Percentiles rank a stretch among this genome's conserved stretches.
Evolutionary conservation across 2,797 vertebrate species (phyloP).

Genomic region (Periparus ater): DNA sequence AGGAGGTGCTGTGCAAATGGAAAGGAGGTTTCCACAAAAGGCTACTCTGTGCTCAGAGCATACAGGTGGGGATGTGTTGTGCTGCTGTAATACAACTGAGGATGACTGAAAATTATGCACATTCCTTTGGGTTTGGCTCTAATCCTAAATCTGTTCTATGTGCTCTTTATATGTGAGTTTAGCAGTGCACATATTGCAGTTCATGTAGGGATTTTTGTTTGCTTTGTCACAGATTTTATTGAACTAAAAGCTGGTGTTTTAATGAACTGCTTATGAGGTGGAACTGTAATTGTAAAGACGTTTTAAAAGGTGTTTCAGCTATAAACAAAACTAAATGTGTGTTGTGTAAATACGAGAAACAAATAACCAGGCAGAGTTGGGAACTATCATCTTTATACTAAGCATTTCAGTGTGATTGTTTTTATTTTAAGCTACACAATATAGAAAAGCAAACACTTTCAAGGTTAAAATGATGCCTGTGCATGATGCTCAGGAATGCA

Average conservation of each 20-base stretch:
- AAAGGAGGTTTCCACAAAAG: not conserved
- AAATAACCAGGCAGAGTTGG: not conserved
- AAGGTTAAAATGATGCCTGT: not conserved
- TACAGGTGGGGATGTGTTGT: not conserved
- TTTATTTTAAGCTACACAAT: not conserved
- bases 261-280: not conserved
- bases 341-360: not conserved
- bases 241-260: not conserved
- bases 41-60: not conserved
- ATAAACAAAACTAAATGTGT: not conserved
- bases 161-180: not conserved
- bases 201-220: not conserved
- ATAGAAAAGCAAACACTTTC: not conserved
- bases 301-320: not conserved
- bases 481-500: not conserved
- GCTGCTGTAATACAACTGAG: not conserved
- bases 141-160: not conserved
- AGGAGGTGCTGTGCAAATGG: not conserved
- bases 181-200: not conserved
- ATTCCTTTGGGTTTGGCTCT: not conserved
- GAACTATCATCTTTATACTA: not conserved
- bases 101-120: not conserved
- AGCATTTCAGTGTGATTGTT: not conserved
- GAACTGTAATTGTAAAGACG: not conserved
- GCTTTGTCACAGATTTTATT: not conserved